These are phyloP conservation scores for Leucophora obtusa DNA, from an alignment of 2,888 invertebrate genomes.

Conservation along the genomic window DNA sequence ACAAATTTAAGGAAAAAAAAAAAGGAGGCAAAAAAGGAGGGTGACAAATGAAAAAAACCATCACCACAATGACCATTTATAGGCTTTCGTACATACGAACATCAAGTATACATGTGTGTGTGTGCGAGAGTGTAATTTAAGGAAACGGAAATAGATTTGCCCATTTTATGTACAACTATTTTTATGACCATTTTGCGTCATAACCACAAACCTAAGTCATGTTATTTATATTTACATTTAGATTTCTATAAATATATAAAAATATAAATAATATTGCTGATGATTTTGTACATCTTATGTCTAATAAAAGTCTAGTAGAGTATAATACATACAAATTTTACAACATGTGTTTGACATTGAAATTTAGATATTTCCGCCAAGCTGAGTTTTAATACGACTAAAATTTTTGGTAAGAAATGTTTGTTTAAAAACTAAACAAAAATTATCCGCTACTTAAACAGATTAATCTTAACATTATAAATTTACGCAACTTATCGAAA, in stretches of 20 bases:
- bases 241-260: constrained; percentile 8
- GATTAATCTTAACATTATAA: constrained; percentile 1
- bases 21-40: background rate
- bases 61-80: constrained; percentile 12
- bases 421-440: background rate
- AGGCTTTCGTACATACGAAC: background rate
- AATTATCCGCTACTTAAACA: constrained; percentile 23
- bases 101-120: background rate
- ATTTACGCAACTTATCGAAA: constrained; percentile 32
- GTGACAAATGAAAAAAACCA: constrained; percentile 18
- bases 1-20: constrained; percentile 53
- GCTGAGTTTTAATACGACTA: constrained; percentile 10
- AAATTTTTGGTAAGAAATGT: background rate
- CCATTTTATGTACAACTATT: constrained; percentile 61
- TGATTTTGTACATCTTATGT: no score
- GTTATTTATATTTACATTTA: constrained; percentile 12
- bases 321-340: no score
- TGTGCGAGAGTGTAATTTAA: background rate
- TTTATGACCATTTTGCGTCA: constrained; percentile 54
- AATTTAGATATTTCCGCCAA: constrained; percentile 13
- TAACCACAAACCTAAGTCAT: constrained; percentile 12
- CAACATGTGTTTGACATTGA: constrained; percentile 38
- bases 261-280: constrained; percentile 3
- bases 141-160: constrained; percentile 23
- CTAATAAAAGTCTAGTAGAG: no score